A percentile compares a stretch with the other conserved stretches of the same genome.
Evolutionary conservation across 2,113 vertebrate species (phyloP).

Genomic region (Lagopus leucura): DNA sequence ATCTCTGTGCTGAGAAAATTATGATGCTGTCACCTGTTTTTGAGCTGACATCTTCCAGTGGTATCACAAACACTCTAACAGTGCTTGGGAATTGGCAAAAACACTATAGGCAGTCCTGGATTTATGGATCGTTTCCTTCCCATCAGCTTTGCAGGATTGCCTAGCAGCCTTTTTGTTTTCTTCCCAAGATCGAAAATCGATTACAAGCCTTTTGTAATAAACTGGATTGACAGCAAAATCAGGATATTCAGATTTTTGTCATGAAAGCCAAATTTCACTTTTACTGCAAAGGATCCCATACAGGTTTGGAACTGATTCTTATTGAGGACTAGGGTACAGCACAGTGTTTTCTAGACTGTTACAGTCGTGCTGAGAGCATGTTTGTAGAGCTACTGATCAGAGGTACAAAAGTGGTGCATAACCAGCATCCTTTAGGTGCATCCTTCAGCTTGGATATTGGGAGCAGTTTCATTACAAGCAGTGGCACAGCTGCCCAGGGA

Average conservation of each 20-base stretch:
- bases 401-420: background rate
- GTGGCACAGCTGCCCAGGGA: no score
- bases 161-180: background rate
- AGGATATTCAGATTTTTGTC: background rate
- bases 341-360: background rate
- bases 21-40: background rate
- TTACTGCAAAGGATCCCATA: background rate
- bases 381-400: background rate
- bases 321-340: background rate
- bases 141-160: background rate
- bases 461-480: no score
- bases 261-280: background rate
- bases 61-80: background rate
- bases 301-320: background rate
- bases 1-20: background rate
- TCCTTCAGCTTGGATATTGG: no score
- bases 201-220: background rate
- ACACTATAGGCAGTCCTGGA: background rate
- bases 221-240: background rate
- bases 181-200: rapidly evolving
- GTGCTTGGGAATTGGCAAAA: background rate
- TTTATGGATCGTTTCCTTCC: background rate
- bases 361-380: background rate
- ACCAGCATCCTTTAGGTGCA: no score
- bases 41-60: background rate